A percentile compares a stretch with the other conserved stretches of the same genome.
Evolutionary conservation across 2,888 invertebrate species (phyloP).

Genomic region (Timema podura): DNA sequence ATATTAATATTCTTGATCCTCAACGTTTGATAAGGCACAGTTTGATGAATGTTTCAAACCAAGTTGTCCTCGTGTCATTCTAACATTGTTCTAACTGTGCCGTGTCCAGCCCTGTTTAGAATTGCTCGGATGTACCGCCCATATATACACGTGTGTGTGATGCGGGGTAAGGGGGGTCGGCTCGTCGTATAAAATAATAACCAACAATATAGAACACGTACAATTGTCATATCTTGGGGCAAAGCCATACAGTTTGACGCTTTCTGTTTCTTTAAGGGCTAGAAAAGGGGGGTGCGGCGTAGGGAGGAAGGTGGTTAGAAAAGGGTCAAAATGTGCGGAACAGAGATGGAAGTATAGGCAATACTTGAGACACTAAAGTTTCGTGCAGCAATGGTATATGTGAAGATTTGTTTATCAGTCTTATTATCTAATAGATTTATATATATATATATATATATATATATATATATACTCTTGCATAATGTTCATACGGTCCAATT

Average conservation of each 20-base stretch:
- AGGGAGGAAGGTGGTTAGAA: not conserved
- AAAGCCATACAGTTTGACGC: conserved; percentile 12
- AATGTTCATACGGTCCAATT: no score
- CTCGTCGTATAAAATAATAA: conserved; percentile 31
- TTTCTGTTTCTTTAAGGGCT: not conserved
- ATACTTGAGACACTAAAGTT: no score
- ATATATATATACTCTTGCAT: no score
- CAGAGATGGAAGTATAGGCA: conserved; percentile 8
- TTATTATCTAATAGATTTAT: not conserved
- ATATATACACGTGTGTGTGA: no score
- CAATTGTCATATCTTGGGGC: conserved; percentile 29
- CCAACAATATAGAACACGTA: conserved; percentile 28
- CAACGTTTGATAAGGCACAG: no score
- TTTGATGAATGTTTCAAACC: no score
- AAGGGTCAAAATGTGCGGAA: not conserved
- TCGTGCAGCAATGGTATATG: not conserved
- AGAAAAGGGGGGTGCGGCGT: not conserved
- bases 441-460: not conserved
- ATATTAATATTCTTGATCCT: no score
- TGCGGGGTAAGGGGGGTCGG: no score
- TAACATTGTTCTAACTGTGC: no score
- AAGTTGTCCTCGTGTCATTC: no score
- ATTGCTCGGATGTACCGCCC: no score
- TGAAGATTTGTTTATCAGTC: not conserved
- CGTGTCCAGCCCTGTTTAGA: no score